phyloP scores from a whole-genome alignment of 2,113 vertebrate species.

The Alligator mississippiensis region DNA sequence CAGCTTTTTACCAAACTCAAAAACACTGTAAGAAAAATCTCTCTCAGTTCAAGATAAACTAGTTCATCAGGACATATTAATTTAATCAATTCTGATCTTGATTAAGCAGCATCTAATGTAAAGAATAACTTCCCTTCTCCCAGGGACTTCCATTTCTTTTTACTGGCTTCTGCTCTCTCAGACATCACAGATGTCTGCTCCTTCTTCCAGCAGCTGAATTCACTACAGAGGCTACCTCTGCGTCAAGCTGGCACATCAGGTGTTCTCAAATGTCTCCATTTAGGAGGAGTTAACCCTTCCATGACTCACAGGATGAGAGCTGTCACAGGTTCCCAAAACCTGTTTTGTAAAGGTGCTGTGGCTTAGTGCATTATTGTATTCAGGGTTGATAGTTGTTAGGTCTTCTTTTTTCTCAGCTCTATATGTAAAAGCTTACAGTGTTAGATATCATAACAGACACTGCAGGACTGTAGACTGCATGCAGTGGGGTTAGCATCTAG shows the following conservation, averaged over 20 bases:
- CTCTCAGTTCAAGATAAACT: not conserved
- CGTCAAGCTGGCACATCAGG: not conserved
- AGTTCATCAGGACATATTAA: not conserved
- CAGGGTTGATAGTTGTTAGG: not conserved
- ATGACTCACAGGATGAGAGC: not conserved
- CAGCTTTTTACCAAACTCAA: constrained; percentile 2
- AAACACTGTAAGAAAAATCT: not conserved
- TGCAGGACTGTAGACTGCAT: not conserved
- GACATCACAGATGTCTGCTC: not conserved
- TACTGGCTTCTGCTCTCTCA: not conserved
- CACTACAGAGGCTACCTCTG: not conserved
- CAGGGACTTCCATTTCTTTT: not conserved
- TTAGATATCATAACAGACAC: constrained; percentile 79
- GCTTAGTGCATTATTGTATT: not conserved
- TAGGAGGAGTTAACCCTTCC: not conserved
- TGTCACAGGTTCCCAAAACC: not conserved
- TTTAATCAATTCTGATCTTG: not conserved
- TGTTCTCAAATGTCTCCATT: not conserved
- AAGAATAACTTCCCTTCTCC: not conserved
- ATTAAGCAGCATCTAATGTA: constrained; percentile 24
- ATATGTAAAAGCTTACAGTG: constrained; percentile 76
- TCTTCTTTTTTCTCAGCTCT: constrained; percentile 64
- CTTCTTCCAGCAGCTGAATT: not conserved
- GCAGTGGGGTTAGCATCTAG: too few relatives aligned
- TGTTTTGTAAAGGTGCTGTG: not conserved